Conservation (phyloP, 2,888 invertebrate genomes). For the Cosmia pyralina region DNA sequence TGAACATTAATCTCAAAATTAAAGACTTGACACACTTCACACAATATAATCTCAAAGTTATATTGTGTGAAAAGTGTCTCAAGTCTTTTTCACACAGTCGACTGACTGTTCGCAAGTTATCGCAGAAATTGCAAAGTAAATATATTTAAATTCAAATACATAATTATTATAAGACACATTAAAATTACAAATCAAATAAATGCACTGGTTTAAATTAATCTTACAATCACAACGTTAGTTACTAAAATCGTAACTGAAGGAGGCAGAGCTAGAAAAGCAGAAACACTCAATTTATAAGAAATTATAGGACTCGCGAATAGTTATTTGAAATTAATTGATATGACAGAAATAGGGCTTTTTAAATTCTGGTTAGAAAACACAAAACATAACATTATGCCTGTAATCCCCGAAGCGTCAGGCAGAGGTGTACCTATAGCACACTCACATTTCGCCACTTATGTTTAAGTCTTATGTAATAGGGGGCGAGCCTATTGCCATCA, state of each 20-base stretch:
- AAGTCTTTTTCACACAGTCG: too few species aligned
- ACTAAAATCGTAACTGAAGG: constrained; percentile 52
- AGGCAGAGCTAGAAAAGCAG: constrained; percentile 6
- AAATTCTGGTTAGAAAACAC: background rate
- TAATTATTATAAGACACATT: constrained; percentile 26
- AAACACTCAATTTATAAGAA: background rate
- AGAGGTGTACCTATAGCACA: background rate
- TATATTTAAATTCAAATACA: constrained; percentile 54
- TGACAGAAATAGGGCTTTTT: background rate
- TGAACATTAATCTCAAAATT: background rate
- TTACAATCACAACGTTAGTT: constrained; percentile 51
- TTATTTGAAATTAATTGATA: background rate
- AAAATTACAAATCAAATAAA: constrained; percentile 71
- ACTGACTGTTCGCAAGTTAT: constrained; percentile 42
- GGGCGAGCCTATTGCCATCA: background rate
- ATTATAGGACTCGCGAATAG: background rate
- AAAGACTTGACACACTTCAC: too few species aligned
- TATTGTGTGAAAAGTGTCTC: too few species aligned
- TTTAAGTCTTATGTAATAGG: background rate
- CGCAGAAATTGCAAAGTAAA: constrained; percentile 35
- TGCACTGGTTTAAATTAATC: constrained; percentile 69
- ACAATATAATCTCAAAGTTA: background rate
- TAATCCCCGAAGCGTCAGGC: background rate
- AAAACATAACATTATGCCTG: background rate
- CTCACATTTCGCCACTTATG: background rate